Base-by-base conservation (phyloP, 2,888 invertebrate genomes). In the Keiferia lycopersicella region DNA sequence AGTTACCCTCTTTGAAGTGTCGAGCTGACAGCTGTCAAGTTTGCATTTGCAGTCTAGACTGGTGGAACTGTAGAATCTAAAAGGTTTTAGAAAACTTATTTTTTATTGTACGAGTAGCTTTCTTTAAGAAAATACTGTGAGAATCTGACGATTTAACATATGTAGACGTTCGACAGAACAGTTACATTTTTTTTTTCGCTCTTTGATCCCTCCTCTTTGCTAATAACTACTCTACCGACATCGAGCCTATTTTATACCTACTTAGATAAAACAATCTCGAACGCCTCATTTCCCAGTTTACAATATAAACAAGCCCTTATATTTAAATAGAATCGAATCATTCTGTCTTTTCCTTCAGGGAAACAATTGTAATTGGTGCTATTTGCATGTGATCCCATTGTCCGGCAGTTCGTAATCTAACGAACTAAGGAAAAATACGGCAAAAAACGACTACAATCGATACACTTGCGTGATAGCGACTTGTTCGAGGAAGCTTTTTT, bases 351-450 rank as follows among this genome's bases (percentile, higher is more conserved):
- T 67, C 64, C 62, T 53, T 63, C 61, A 80, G 80, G 77, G 78
- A 79, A 83, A 84, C 85, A 79, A 82, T 84, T 88, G 86, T 91
- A 91, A 91, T 91, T 89, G 89, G 87, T 80, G 72, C 74, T 83
- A 86, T 88, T 85, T 88, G 84, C 86, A 86, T 87, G 83, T 81
- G 79, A 74, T 72, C 66, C 69, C 75, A 86, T 86, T 78, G 65
- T 65, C 62, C 63, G 79, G 76, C 77, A 72, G 76, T 77, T 80
- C 74, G 78, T 84, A 82, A 81, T 26, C 26, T 26, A 26, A 26
- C 26, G 26, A 71, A 72, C 69, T 73, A 77, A 73, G 71, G 75
- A 77, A 76, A 78, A 79, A 77, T 76, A 77, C 78, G 64, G 67
- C 65, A 68, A 68, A 68, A 67, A 68, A 68, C 67, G 64, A 60